Evolutionary conservation across 1,140 invertebrate species (phyloP).

Genomic region (Papilio machaon): DNA sequence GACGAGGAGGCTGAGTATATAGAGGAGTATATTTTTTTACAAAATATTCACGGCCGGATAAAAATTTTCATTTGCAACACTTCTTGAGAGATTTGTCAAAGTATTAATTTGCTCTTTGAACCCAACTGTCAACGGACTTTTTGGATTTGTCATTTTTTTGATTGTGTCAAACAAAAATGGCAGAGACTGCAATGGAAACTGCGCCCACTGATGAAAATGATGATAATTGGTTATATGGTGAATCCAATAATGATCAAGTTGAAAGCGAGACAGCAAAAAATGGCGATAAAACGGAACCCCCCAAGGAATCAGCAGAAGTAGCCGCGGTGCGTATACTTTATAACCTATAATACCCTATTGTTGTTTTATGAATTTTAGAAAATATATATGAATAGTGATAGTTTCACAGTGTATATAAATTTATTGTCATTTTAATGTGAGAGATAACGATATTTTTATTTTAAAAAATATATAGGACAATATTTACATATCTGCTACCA

Average conservation of each 20-base stretch:
- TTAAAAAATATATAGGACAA: background rate
- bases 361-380: background rate
- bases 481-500: background rate
- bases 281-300: conserved; percentile 52
- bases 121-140: background rate
- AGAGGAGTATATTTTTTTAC: too few species aligned
- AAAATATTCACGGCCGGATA: too few species aligned
- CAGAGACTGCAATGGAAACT: conserved; percentile 65
- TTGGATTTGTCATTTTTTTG: conserved; percentile 12
- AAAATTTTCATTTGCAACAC: too few species aligned
- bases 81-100: background rate
- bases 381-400: background rate
- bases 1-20: too few species aligned
- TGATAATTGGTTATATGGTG: conserved; percentile 90
- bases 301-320: conserved; percentile 43
- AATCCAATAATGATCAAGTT: conserved; percentile 80
- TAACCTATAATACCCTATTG: conserved; percentile 54
- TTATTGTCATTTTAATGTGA: background rate
- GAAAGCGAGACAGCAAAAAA: conserved; percentile 59
- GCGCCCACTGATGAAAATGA: conserved; percentile 86
- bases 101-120: background rate
- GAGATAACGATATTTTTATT: too few species aligned
- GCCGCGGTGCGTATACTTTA: conserved; percentile 48
- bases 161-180: conserved; percentile 65
- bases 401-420: background rate